phyloP scores from a whole-genome alignment of 2,797 vertebrate genomes.

The Lophius americanus region DNA sequence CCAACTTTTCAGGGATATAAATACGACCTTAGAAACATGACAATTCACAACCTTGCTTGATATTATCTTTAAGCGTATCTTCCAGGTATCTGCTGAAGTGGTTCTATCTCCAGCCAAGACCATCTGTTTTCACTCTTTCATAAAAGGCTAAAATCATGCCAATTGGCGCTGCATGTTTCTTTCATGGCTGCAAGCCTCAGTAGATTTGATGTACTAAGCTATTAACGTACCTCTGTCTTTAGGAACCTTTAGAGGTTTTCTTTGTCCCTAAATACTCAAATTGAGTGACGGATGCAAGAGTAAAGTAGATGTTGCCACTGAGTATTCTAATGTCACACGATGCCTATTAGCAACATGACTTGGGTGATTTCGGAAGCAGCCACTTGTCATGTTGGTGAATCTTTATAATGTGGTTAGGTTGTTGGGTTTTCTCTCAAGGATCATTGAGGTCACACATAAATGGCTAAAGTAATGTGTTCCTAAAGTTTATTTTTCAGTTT shows the following conservation, averaged over 20 bases:
- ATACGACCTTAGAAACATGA: neutral
- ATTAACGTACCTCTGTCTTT: conserved; percentile 1
- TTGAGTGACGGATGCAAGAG: conserved; percentile 1
- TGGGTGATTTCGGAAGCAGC: neutral
- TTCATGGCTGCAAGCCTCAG: conserved; percentile 11
- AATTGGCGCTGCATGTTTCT: conserved; percentile 1
- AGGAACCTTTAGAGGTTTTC: conserved; percentile 3
- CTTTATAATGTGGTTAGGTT: conserved; percentile 9
- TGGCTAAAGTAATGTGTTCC: conserved; percentile 41
- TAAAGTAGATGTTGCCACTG: neutral
- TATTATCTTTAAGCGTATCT: conserved; percentile 24
- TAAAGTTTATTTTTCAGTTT: conserved; percentile 21
- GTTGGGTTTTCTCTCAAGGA: conserved; percentile 13
- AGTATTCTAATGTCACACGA: conserved; percentile 1
- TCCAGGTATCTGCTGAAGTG: conserved; percentile 22
- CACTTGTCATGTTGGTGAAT: conserved; percentile 6
- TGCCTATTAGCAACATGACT: conserved; percentile 3
- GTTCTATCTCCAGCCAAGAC: conserved; percentile 23
- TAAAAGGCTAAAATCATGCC: conserved; percentile 6
- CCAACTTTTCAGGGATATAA: too few species aligned
- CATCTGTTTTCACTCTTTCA: conserved; percentile 38
- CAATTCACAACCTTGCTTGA: conserved; percentile 12
- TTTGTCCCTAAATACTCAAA: neutral
- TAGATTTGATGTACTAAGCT: conserved; percentile 1
- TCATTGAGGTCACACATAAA: conserved; percentile 15